phyloP scores from a whole-genome alignment of 2,797 vertebrate species.

The Eulemur rubriventer region DNA sequence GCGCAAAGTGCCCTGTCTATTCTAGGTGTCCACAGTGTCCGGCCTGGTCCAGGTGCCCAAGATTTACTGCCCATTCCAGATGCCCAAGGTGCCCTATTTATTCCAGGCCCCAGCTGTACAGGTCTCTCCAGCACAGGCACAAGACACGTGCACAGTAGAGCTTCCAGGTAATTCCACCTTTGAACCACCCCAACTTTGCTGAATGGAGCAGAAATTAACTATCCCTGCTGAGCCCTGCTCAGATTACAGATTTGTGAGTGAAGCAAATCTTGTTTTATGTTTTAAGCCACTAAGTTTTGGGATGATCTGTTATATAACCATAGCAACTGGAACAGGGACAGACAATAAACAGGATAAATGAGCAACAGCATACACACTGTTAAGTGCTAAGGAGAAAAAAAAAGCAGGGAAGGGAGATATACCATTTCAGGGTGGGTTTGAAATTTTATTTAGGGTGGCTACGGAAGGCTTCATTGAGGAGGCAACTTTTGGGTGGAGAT shows the following conservation, averaged over 20 bases:
- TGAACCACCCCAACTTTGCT: background rate
- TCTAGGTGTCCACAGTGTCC: background rate
- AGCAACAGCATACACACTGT: background rate
- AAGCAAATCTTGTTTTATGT: background rate
- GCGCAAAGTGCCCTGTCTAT: background rate
- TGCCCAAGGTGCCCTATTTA: too few relatives aligned
- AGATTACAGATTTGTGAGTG: background rate
- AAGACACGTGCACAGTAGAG: background rate
- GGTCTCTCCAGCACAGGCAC: background rate
- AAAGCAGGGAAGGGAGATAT: background rate
- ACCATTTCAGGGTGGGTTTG: background rate
- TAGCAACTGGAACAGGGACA: background rate
- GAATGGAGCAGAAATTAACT: background rate
- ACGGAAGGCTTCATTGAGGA: background rate
- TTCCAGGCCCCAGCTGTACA: background rate
- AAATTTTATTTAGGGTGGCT: background rate
- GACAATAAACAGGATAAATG: background rate
- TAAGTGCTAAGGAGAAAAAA: background rate
- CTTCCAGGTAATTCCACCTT: background rate
- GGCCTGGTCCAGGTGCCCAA: background rate
- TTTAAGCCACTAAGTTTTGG: background rate
- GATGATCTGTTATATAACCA: background rate
- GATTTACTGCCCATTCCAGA: background rate
- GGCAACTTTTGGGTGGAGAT: background rate
- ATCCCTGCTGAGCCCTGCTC: background rate